Conservation (phyloP, 2,797 vertebrate species). For the Diglossa cyanea region DNA sequence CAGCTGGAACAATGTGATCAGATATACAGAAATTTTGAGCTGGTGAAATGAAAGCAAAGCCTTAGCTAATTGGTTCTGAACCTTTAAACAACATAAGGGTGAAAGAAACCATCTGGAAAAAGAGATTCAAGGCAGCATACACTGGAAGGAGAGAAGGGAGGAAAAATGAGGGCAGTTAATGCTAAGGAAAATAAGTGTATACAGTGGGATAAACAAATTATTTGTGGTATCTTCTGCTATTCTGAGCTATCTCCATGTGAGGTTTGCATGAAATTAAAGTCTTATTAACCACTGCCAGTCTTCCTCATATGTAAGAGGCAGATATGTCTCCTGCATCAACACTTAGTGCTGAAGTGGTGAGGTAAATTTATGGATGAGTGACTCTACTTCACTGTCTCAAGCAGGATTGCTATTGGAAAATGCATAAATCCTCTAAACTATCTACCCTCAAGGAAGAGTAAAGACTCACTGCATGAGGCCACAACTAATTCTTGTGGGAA, state of each 20-base stretch:
- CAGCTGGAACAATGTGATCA: background rate
- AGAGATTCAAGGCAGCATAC: background rate
- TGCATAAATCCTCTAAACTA: background rate
- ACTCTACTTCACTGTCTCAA: background rate
- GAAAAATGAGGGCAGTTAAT: background rate
- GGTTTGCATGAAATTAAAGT: background rate
- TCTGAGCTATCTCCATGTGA: background rate
- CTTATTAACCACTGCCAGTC: background rate
- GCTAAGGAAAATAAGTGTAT: background rate
- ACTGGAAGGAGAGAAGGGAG: background rate
- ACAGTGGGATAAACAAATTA: background rate
- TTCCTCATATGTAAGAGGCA: background rate
- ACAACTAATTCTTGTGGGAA: background rate
- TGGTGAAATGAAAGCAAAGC: background rate
- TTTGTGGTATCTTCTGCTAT: background rate
- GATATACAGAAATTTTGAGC: background rate
- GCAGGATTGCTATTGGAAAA: background rate
- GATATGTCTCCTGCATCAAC: background rate
- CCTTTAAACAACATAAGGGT: background rate
- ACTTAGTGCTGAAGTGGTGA: background rate
- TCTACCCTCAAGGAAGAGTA: background rate
- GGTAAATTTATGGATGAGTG: background rate
- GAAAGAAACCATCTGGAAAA: conserved; percentile 1
- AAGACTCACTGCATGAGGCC: background rate
- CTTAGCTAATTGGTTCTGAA: background rate